phyloP scores from a whole-genome alignment of 2,113 vertebrate genomes.

The Sprattus sprattus region DNA sequence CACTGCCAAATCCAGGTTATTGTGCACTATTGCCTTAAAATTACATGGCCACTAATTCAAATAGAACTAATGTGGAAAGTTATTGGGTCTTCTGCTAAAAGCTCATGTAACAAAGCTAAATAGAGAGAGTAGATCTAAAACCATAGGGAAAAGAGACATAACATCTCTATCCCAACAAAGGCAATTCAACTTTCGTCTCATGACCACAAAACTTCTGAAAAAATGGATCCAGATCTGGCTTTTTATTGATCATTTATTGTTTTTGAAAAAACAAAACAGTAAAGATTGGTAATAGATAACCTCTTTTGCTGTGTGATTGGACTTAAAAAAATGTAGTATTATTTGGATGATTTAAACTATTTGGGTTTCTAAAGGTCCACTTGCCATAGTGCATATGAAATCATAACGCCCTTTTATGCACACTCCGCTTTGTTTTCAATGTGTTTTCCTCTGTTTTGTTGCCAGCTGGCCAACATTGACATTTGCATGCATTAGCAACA shows the following conservation, averaged over 20 bases:
- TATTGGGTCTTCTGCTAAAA: too few relatives aligned
- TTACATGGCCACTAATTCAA: too few relatives aligned
- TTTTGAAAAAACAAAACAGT: too few relatives aligned
- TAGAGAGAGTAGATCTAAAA: too few relatives aligned
- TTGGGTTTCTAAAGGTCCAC: background rate
- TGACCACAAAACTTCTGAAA: background rate
- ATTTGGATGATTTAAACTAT: background rate
- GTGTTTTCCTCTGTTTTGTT: conserved; percentile 48
- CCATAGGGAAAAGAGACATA: too few relatives aligned
- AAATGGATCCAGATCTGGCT: background rate
- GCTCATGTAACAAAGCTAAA: too few relatives aligned
- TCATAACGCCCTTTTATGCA: background rate
- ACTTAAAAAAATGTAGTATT: too few relatives aligned
- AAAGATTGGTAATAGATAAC: too few relatives aligned
- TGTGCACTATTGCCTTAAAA: too few relatives aligned
- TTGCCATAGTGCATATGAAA: background rate
- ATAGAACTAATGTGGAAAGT: too few relatives aligned
- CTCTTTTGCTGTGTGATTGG: background rate
- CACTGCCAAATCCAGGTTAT: too few relatives aligned
- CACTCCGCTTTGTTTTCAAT: background rate
- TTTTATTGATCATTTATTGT: background rate
- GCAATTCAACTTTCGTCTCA: background rate
- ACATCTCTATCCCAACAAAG: background rate
- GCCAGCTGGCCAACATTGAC: conserved; percentile 49
- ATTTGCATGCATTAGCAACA: conserved; percentile 66